phyloP scores from a whole-genome alignment of 1,140 invertebrate species.

The Adelges cooleyi region DNA sequence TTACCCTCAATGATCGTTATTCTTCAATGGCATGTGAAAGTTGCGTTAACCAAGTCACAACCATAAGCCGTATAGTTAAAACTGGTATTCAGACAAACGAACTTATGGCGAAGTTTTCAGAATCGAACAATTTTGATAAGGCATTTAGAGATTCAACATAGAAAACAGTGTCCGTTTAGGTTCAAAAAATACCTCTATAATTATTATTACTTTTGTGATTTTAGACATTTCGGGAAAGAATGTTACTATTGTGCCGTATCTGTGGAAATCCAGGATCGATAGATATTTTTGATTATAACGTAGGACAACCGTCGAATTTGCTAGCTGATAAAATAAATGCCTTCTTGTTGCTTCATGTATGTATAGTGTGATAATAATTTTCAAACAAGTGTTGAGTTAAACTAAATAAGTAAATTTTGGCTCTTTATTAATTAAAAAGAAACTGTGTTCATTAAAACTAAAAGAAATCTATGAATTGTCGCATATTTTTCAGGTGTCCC shows the following conservation, averaged over 20 bases:
- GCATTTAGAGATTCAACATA: too few relatives aligned
- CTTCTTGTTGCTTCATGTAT: background rate
- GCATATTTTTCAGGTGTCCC: slow-evolving; percentile 6
- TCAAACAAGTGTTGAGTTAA: too few relatives aligned
- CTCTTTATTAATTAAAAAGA: too few relatives aligned
- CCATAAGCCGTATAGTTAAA: background rate
- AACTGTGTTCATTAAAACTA: too few relatives aligned
- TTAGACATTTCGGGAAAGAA: background rate
- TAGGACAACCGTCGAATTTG: background rate
- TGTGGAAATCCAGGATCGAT: slow-evolving; percentile 9
- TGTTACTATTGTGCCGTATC: slow-evolving; percentile 12
- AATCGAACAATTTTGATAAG: too few relatives aligned
- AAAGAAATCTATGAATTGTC: too few relatives aligned
- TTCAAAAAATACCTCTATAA: too few relatives aligned
- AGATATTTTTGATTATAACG: background rate
- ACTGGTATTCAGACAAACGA: slow-evolving; percentile 1
- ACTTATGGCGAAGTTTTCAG: background rate
- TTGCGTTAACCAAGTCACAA: slow-evolving; percentile 13
- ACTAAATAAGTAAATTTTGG: too few relatives aligned
- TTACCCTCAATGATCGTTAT: background rate
- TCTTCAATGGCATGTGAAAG: background rate
- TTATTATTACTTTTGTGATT: background rate
- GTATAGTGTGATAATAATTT: background rate
- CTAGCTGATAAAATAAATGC: slow-evolving; percentile 15
- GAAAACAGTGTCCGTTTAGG: too few relatives aligned